These are phyloP conservation scores for Scelioninae gen. 2 DNA, from an alignment of 2,888 invertebrate species.

Conservation along the genomic window DNA sequence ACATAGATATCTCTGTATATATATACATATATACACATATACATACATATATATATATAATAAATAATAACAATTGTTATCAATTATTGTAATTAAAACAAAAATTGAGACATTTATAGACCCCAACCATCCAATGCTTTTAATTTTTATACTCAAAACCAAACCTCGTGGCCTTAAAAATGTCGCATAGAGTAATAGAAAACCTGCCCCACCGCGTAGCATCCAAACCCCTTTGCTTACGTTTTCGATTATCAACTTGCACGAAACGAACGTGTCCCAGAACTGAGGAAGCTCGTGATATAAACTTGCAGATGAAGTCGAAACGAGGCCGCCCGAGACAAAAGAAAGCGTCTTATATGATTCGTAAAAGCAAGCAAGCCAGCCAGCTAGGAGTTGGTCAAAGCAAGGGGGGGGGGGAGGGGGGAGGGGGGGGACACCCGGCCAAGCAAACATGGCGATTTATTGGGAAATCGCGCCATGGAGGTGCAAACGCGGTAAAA, in stretches of 20 bases:
- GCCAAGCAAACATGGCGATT: slow-evolving; percentile 38
- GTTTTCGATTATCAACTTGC: no score
- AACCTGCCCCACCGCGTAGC: not conserved
- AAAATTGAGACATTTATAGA: no score
- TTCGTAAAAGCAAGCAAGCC: slow-evolving; percentile 24
- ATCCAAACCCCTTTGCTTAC: not conserved
- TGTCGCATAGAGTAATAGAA: no score
- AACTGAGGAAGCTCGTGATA: no score
- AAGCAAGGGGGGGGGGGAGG: slow-evolving; percentile 14
- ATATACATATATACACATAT: no score
- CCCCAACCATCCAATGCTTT: no score
- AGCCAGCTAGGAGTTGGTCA: not conserved
- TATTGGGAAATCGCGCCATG: slow-evolving; percentile 25
- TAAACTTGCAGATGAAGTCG: slow-evolving; percentile 14
- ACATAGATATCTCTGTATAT: no score
- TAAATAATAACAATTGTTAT: no score
- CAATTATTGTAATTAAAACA: no score
- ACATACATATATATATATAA: no score
- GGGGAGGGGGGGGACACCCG: slow-evolving; percentile 26
- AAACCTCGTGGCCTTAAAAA: slow-evolving; percentile 30
- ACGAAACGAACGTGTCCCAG: no score
- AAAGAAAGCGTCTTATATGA: slow-evolving; percentile 32
- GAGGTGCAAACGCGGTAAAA: not conserved
- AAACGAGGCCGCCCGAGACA: slow-evolving; percentile 1
- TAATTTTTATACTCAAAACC: no score